phyloP scores from a whole-genome alignment of 2,113 vertebrate species.

The Gasterosteus nipponicus region DNA sequence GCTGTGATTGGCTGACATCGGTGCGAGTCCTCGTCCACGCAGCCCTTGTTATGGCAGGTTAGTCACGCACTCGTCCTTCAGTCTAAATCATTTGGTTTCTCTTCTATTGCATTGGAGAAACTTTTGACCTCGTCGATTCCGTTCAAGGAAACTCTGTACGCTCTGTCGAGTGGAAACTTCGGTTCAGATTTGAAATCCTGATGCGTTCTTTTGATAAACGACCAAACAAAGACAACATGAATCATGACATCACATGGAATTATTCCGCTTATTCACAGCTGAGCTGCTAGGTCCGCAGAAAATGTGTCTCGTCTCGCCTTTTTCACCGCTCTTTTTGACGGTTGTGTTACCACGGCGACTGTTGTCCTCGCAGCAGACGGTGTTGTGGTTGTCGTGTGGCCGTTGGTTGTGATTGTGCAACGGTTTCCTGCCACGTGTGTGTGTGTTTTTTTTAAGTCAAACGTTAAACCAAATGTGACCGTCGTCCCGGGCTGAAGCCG shows the following conservation, averaged over 20 bases:
- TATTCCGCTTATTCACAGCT: neutral
- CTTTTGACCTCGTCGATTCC: constrained; percentile 11
- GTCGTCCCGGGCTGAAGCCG: constrained; percentile 35
- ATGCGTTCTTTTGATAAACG: neutral
- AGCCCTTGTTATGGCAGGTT: constrained; percentile 38
- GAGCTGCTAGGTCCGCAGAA: neutral
- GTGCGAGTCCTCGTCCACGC: constrained; percentile 29
- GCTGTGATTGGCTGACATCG: constrained; percentile 53
- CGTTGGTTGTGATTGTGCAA: constrained; percentile 16
- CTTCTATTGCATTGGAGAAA: constrained; percentile 17
- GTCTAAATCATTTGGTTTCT: constrained; percentile 50
- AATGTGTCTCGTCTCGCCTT: neutral
- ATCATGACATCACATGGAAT: neutral
- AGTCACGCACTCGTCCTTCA: constrained; percentile 19
- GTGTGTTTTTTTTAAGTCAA: constrained; percentile 2
- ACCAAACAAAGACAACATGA: neutral
- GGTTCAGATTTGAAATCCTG: neutral
- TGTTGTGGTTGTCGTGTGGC: neutral
- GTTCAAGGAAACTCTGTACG: constrained; percentile 3
- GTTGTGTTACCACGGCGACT: constrained; percentile 19
- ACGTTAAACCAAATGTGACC: constrained; percentile 22
- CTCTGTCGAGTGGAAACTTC: constrained; percentile 3
- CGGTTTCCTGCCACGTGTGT: constrained; percentile 6
- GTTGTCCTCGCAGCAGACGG: neutral
- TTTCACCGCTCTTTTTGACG: too few relatives aligned